Evolutionary conservation across 1,140 invertebrate species (phyloP).

Genomic region (Drosophila mojavensis): DNA sequence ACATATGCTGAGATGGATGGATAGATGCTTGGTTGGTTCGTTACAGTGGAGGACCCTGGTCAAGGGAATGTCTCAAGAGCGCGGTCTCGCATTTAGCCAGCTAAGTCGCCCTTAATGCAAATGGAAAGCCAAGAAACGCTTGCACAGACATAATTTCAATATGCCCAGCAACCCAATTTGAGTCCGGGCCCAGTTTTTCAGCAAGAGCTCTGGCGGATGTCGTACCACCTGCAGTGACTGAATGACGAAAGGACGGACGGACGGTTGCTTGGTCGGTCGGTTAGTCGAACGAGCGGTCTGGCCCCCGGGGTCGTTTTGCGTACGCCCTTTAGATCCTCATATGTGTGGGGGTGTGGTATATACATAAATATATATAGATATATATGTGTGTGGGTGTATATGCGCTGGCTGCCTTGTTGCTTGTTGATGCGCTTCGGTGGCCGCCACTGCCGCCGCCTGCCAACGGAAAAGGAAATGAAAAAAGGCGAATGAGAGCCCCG

Average conservation of each 20-base stretch:
- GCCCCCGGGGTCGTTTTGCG: conserved; percentile 52
- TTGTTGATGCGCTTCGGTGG: conserved; percentile 73
- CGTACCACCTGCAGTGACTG: conserved; percentile 53
- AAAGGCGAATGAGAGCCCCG: conserved; percentile 52
- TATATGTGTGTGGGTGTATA: conserved; percentile 21
- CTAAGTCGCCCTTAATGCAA: conserved; percentile 53
- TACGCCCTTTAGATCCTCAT: conserved; percentile 47
- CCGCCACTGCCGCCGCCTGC: conserved; percentile 51
- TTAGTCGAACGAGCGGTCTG: conserved; percentile 13
- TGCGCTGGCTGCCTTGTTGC: conserved; percentile 50
- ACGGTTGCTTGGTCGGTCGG: conserved; percentile 6
- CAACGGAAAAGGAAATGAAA: conserved; percentile 79
- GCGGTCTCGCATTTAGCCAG: conserved; percentile 2
- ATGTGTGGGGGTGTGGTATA: conserved; percentile 27
- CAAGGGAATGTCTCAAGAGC: conserved; percentile 55
- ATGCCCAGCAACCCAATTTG: conserved; percentile 25
- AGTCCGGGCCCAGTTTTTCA: conserved; percentile 5
- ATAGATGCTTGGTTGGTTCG: not conserved
- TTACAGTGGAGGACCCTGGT: conserved; percentile 35
- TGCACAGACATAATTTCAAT: conserved; percentile 47
- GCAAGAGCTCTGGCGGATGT: not conserved
- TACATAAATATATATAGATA: not conserved
- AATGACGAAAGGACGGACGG: conserved; percentile 18
- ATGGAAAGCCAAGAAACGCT: conserved; percentile 52
- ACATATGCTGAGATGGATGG: conserved; percentile 35